These are phyloP conservation scores for Malurus splendens DNA, from an alignment of 2,797 vertebrate genomes.

Conservation along the genomic window DNA sequence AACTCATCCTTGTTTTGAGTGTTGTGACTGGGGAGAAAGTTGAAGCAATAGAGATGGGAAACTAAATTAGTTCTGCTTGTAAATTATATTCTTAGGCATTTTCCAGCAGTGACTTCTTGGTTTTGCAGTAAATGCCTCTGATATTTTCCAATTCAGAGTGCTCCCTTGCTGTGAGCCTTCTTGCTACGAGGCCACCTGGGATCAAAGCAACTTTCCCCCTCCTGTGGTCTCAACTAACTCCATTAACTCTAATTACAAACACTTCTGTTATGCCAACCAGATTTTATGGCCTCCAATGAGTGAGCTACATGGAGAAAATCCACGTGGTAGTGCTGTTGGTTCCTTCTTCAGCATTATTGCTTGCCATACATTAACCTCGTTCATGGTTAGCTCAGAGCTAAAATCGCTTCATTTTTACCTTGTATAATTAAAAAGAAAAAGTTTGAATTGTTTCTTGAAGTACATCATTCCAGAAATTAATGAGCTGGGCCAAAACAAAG, in stretches of 20 bases:
- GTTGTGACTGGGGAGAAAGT: background rate
- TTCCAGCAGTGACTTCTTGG: constrained; percentile 28
- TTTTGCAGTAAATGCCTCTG: constrained; percentile 15
- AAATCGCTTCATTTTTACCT: background rate
- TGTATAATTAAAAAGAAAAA: background rate
- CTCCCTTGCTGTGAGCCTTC: constrained; percentile 34
- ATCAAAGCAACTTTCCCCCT: constrained; percentile 37
- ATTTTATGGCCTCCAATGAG: constrained; percentile 20
- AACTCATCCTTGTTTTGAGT: background rate
- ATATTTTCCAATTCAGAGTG: constrained; percentile 34
- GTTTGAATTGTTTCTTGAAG: background rate
- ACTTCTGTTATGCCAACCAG: constrained; percentile 33
- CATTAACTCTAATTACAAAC: constrained; percentile 47
- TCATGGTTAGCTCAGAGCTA: background rate
- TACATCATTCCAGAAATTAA: background rate
- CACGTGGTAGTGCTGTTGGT: background rate
- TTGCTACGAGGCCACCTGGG: constrained; percentile 60
- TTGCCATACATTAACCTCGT: background rate
- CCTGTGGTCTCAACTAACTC: background rate
- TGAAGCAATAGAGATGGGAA: constrained; percentile 24
- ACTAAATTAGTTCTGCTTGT: constrained; percentile 20
- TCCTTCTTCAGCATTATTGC: background rate
- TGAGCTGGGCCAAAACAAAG: background rate
- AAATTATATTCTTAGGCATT: constrained; percentile 34
- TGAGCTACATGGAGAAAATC: background rate